Evolutionary conservation across 2,888 invertebrate species (phyloP), one percentile per base, ranked within the genome.

Genomic region (Ornithoptera priamus): DNA sequence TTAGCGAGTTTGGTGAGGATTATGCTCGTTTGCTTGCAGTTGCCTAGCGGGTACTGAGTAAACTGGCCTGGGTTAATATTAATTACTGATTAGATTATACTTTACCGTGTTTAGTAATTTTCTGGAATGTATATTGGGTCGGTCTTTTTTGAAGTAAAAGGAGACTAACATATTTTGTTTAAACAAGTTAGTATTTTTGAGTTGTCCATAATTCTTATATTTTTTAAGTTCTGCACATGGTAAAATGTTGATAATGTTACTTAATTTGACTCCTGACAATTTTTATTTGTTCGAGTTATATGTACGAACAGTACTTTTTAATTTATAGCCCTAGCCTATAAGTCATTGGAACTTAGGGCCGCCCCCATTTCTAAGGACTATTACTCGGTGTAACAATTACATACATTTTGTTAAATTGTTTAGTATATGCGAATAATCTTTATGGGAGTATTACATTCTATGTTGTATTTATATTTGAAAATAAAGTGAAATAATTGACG

Each of bases 401-500:
- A 46, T 46, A 15, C 10, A 46, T 46, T 46, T 46, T 10, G 6
- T 46, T 15, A 8, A 46, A 15, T 15, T 46, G 1, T 46, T 46
- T 46, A 46, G 42, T 46, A 46, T 46, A 8, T 46, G 15, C 46
- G 12, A 46, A 46, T 46, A 30, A 30, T 30, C 0, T 4, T 8
- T 46, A 15, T 46, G 10, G 15, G 15, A 15, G 15, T 15, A 46
- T 15, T 7, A 15, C 15, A 46, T 56, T 56, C n/a, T n/a, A 56
- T 56, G 1, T 18, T 56, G 8, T 7, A 56, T 56, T 56, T 56
- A 15, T 18, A 18, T 5, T 59, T 36, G 7, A 61, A 61, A 20
- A 79, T 80, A 53, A 80, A 78, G 80, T 85, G 84, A 87, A 85
- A 73, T 71, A 70, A 74, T 81, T 85, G 80, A 76, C 78, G 81